Evolutionary conservation across 2,888 invertebrate species (phyloP), one percentile per base, ranked within the genome.

Genomic region (Morpho helenor): DNA sequence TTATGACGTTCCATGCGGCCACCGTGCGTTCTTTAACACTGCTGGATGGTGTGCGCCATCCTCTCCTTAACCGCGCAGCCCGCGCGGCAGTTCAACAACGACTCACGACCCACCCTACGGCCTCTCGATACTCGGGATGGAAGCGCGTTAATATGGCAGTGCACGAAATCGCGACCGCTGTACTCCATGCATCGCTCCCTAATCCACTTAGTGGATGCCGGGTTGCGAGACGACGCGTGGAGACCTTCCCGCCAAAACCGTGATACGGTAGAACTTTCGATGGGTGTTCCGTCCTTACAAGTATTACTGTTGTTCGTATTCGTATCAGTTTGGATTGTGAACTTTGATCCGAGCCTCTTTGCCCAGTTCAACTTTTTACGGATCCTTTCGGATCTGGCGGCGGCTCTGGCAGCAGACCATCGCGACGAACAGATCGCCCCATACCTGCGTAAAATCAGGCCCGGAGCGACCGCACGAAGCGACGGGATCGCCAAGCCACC

Each of bases 1-100:
- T 79, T 64, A 45, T 82, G 80, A 7, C 79, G 65, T 46, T 65
- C 31, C 0, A 80, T 66, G 3, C 75, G 62, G 5, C 72, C 78
- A 41, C 75, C 77, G 62, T 80, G 78, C 2, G 79, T 80, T 41
- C 66, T 54, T 49, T 49, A 52, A 40, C 64, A 44, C 31, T 56
- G 56, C 53, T 81, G 79, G 46, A 77, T 68, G 10, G 58, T 62
- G 57, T 77, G 78, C 7, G 72, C 74, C 41, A 72, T 68, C 0
- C 79, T 77, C 60, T 80, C 77, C 43, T 61, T 65, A 0, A 64
- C 61, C 52, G 52, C 56, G 64, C 76, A 80, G 2, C 75, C 75
- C 3, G 73, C 76, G 31, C 77, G 70, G 59, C 77, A 79, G 52
- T 73, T 76, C 75, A 76, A 42, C 52, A 50, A 31, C 53, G 55